Percentiles rank a stretch among this genome's conserved stretches.
Conservation (phyloP, 2,113 vertebrate genomes). For the Myiozetetes cayanensis region DNA sequence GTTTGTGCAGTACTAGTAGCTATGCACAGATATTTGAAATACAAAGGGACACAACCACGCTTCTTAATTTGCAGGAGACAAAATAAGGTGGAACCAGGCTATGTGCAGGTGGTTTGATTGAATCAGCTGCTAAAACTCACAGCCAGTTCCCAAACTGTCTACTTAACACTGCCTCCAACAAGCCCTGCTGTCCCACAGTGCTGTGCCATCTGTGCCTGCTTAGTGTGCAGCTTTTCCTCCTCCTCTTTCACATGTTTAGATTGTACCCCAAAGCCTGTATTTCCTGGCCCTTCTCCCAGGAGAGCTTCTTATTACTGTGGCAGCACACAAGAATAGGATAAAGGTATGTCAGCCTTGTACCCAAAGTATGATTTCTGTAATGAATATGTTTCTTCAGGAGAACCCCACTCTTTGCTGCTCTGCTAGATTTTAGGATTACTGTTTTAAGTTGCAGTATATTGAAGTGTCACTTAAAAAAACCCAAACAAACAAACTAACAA, state of each 20-base stretch:
- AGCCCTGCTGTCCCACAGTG: conserved; percentile 33
- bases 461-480: not conserved
- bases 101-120: conserved; percentile 15
- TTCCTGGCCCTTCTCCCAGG: conserved; percentile 32
- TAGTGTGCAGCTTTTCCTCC: conserved; percentile 17
- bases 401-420: not conserved
- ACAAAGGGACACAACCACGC: not conserved
- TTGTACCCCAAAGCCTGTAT: not conserved
- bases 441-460: not conserved
- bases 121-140: conserved; percentile 57
- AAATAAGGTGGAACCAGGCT: not conserved
- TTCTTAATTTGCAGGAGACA: not conserved
- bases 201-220: conserved; percentile 38
- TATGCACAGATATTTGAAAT: not conserved
- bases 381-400: not conserved
- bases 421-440: not conserved
- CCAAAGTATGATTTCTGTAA: not conserved
- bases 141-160: conserved; percentile 58
- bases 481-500: not conserved
- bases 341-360: not conserved
- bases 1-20: not conserved
- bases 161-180: conserved; percentile 47
- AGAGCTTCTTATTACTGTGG: not conserved
- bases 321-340: not conserved
- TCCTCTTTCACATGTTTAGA: not conserved